A percentile compares a stretch with the other conserved stretches of the same genome.
Conservation (phyloP, 2,113 vertebrate species). For the Alligator mississippiensis region DNA sequence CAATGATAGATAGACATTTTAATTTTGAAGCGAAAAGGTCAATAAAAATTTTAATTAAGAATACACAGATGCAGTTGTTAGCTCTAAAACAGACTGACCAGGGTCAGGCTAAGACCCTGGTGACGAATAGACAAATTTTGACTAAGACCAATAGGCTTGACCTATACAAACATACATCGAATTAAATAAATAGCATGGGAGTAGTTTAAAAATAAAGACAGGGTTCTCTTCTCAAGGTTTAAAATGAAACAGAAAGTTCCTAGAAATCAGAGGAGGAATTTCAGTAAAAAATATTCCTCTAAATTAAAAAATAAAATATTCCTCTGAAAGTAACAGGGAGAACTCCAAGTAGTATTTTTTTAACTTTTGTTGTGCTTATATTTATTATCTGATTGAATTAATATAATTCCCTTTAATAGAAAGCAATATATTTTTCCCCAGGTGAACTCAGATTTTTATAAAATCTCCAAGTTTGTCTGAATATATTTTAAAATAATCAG, state of each 20-base stretch:
- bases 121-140: neutral
- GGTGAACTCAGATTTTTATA: no score
- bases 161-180: neutral
- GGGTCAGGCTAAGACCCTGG: neutral
- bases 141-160: neutral
- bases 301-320: neutral
- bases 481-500: neutral
- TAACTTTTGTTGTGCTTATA: neutral
- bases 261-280: neutral
- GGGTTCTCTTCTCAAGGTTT: neutral
- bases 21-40: neutral
- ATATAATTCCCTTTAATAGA: neutral
- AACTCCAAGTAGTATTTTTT: neutral
- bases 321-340: rapidly evolving
- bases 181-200: neutral
- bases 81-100: neutral
- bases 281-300: neutral
- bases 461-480: neutral
- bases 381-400: neutral
- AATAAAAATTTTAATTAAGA: neutral
- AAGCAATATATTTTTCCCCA: no score
- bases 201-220: neutral
- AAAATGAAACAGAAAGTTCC: neutral
- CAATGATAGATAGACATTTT: neutral
- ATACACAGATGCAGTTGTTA: neutral